Conservation (phyloP, 2,797 vertebrate species). For the Kryptopterus vitreolus region DNA sequence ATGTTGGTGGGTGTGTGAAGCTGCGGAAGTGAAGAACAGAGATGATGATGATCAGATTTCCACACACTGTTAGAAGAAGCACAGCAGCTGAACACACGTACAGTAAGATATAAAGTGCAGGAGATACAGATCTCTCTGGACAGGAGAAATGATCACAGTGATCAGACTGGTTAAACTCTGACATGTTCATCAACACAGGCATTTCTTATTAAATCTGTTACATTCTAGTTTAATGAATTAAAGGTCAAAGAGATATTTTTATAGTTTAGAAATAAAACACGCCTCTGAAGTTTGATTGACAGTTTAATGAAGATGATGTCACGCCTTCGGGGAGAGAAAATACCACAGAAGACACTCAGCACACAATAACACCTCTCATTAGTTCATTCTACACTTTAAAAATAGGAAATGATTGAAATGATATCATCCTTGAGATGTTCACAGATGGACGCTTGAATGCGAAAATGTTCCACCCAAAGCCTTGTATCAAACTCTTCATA, state of each 20-base stretch:
- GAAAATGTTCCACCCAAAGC: too few species aligned
- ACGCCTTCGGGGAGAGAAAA: not conserved
- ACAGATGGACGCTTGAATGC: too few species aligned
- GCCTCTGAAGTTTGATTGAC: not conserved
- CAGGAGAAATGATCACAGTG: slow-evolving; percentile 6
- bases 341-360: too few species aligned
- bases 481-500: too few species aligned
- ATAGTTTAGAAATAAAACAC: not conserved
- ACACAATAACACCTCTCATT: too few species aligned
- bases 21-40: slow-evolving; percentile 51
- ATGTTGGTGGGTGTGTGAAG: slow-evolving; percentile 54
- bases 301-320: not conserved
- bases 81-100: slow-evolving; percentile 38
- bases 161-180: too few species aligned
- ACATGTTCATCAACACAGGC: too few species aligned
- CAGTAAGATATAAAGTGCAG: not conserved
- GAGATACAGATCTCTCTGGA: slow-evolving; percentile 23
- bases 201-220: not conserved
- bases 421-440: too few species aligned
- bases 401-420: not conserved
- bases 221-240: not conserved
- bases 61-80: slow-evolving; percentile 47
- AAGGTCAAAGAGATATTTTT: not conserved
- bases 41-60: slow-evolving; percentile 33
- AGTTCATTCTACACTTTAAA: not conserved